A percentile compares a stretch with the other conserved stretches of the same genome.
phyloP scores from a whole-genome alignment of 2,888 invertebrate genomes.

The Lasioglossum oenotherae region DNA sequence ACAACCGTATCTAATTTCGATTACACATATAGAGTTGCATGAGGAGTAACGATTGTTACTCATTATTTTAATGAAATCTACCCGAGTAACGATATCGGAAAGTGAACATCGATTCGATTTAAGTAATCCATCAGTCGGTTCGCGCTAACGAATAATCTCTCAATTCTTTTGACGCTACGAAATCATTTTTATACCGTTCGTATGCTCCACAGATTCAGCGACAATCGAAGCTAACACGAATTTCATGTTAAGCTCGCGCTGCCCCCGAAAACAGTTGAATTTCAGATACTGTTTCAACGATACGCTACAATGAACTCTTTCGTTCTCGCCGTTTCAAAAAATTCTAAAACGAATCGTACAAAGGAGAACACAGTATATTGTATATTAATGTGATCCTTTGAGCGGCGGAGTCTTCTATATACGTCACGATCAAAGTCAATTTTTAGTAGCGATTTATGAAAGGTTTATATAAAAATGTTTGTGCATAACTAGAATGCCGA shows the following conservation, averaged over 20 bases:
- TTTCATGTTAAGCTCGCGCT: neutral
- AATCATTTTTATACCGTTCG: neutral
- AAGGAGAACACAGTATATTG: neutral
- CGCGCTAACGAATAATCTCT: neutral
- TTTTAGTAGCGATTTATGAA: neutral
- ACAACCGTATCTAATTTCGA: neutral
- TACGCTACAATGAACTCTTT: neutral
- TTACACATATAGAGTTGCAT: neutral
- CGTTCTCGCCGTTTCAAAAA: neutral
- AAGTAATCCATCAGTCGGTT: neutral
- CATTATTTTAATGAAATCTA: neutral
- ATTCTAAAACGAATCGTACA: neutral
- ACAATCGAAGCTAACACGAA: neutral
- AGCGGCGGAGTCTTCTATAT: neutral
- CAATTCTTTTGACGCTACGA: neutral
- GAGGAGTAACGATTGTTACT: neutral
- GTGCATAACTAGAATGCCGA: too few species aligned
- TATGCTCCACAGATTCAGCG: neutral
- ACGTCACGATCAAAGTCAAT: neutral
- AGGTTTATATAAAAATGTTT: neutral
- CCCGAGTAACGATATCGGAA: neutral
- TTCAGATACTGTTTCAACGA: neutral
- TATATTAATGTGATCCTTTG: neutral
- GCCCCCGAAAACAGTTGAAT: neutral
- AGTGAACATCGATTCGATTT: neutral